Conservation (phyloP, 2,888 invertebrate genomes). For the Agonopterix heracliana region DNA sequence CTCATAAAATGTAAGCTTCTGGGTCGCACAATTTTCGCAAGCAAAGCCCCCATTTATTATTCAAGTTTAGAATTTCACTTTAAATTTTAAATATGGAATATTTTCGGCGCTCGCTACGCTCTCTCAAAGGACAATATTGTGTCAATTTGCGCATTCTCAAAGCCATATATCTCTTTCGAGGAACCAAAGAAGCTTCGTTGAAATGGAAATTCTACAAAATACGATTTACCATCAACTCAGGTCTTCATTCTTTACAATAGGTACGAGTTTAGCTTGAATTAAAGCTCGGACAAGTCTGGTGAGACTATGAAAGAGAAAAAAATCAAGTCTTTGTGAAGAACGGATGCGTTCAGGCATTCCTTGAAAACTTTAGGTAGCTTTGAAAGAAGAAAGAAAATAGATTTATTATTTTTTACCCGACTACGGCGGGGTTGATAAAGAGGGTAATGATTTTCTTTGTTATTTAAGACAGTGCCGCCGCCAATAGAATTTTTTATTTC, state of each 20-base stretch:
- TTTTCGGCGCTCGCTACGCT: slow-evolving; percentile 19
- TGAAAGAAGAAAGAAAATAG: neutral
- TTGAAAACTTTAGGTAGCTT: slow-evolving; percentile 13
- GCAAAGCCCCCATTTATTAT: slow-evolving; percentile 21
- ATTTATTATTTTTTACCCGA: too few species aligned
- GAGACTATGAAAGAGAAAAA: slow-evolving; percentile 25
- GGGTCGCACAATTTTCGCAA: slow-evolving; percentile 5
- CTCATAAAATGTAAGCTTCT: slow-evolving; percentile 6
- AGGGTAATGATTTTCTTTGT: too few species aligned
- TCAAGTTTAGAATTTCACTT: slow-evolving; percentile 24
- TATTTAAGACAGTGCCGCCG: too few species aligned
- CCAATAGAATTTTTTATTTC: too few species aligned
- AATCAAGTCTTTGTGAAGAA: slow-evolving; percentile 27
- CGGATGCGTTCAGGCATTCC: slow-evolving; percentile 30
- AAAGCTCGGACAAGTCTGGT: slow-evolving; percentile 16
- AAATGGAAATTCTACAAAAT: slow-evolving; percentile 34
- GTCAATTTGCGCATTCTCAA: slow-evolving; percentile 48
- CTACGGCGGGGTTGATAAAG: too few species aligned
- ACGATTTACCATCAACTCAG: slow-evolving; percentile 14
- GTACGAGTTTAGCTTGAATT: slow-evolving; percentile 18
- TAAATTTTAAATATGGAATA: slow-evolving; percentile 19
- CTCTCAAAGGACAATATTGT: slow-evolving; percentile 51
- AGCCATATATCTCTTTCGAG: slow-evolving; percentile 43
- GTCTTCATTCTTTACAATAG: slow-evolving; percentile 20
- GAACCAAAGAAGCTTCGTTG: slow-evolving; percentile 36